Evolutionary conservation across 2,113 vertebrate genomes (phyloP).

Genomic region (Riparia riparia): DNA sequence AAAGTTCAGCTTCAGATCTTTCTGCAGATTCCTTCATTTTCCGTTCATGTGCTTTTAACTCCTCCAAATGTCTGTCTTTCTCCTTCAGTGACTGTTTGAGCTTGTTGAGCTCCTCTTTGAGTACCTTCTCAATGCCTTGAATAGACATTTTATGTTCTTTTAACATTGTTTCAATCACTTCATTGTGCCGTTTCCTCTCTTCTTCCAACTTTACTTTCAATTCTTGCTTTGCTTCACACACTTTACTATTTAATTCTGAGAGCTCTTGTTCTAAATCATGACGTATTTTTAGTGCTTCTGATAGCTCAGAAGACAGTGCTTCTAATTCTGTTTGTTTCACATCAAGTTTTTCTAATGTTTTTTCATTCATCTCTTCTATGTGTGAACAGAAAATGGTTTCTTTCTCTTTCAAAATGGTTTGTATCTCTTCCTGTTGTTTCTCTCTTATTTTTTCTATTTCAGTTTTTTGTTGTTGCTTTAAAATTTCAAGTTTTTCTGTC

Average conservation of each 20-base stretch:
- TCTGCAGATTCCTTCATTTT: constrained; percentile 75
- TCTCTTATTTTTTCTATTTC: constrained; percentile 80
- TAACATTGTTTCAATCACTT: constrained; percentile 77
- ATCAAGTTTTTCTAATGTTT: constrained; percentile 89
- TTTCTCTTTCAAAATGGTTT: constrained; percentile 84
- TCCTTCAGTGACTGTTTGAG: constrained; percentile 82
- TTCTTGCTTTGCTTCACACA: constrained; percentile 70
- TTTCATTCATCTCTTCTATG: constrained; percentile 92
- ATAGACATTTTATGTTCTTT: constrained; percentile 80
- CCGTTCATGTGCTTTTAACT: constrained; percentile 69
- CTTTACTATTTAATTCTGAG: constrained; percentile 60
- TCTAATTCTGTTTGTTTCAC: constrained; percentile 91
- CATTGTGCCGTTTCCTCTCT: constrained; percentile 75
- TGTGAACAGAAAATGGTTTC: constrained; percentile 85
- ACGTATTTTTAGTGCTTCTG: constrained; percentile 79
- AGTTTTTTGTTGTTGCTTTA: constrained; percentile 76
- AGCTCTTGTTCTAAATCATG: constrained; percentile 82
- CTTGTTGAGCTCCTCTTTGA: constrained; percentile 85
- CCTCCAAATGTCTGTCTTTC: constrained; percentile 81
- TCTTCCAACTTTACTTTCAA: constrained; percentile 79
- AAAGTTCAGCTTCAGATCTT: constrained; percentile 73
- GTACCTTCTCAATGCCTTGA: constrained; percentile 79
- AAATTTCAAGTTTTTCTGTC: constrained; percentile 71
- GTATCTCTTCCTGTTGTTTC: constrained; percentile 78
- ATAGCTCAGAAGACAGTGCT: constrained; percentile 84